Conservation (phyloP, 2,113 vertebrate genomes). For the Mustela nigripes region DNA sequence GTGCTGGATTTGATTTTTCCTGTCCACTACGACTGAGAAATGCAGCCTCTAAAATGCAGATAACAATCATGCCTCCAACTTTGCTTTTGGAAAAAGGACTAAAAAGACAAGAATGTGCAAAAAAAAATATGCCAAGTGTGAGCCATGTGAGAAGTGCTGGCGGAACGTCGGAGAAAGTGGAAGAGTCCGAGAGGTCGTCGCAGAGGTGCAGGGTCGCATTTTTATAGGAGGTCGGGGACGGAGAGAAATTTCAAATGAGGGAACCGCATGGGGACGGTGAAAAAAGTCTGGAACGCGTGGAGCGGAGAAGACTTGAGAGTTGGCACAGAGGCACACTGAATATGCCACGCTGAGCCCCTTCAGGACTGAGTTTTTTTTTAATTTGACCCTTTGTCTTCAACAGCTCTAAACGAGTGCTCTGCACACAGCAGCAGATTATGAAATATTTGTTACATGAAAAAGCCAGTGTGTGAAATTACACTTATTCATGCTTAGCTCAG, state of each 20-base stretch:
- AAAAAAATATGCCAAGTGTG: background rate
- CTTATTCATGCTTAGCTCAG: constrained; percentile 51
- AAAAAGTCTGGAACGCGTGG: background rate
- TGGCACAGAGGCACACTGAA: background rate
- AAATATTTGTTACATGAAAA: constrained; percentile 54
- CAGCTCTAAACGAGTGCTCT: background rate
- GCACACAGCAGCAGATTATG: background rate
- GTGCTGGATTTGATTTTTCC: constrained; percentile 18
- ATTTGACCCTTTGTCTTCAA: constrained; percentile 23
- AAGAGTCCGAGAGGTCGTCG: background rate
- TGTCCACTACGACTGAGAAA: background rate
- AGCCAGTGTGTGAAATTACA: background rate
- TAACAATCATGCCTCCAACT: background rate
- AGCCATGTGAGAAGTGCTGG: background rate
- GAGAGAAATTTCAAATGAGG: background rate
- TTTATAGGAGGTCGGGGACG: background rate
- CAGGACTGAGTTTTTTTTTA: background rate
- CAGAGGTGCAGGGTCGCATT: background rate
- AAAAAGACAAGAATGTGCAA: background rate
- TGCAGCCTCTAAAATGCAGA: background rate
- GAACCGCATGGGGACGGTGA: background rate
- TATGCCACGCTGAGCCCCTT: background rate
- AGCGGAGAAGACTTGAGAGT: background rate
- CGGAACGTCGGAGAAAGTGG: background rate
- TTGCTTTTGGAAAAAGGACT: background rate